Evolutionary conservation across 2,113 vertebrate genomes (phyloP).

Genomic region (Gasterosteus aculeatus): DNA sequence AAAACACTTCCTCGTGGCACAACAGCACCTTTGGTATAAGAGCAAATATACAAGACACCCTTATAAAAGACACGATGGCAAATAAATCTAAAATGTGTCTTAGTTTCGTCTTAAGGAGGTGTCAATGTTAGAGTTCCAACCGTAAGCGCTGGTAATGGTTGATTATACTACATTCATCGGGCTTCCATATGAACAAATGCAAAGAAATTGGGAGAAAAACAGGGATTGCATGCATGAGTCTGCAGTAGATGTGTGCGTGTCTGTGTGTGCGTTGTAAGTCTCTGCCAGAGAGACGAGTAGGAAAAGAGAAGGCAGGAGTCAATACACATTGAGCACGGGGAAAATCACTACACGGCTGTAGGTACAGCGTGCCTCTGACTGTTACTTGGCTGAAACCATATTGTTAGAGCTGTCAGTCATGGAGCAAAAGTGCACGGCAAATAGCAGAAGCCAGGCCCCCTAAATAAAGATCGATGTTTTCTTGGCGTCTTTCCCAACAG

Average conservation of each 20-base stretch:
- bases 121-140: background rate
- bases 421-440: slow-evolving; percentile 54
- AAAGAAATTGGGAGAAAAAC: background rate
- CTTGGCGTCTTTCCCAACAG: slow-evolving; percentile 66
- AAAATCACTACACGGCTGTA: slow-evolving; percentile 49
- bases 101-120: background rate
- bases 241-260: background rate
- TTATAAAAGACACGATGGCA: background rate
- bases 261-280: slow-evolving; percentile 5
- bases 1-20: background rate
- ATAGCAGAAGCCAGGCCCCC: slow-evolving; percentile 50
- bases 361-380: slow-evolving; percentile 53
- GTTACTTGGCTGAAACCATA: slow-evolving; percentile 50
- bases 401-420: slow-evolving; percentile 77
- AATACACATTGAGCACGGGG: slow-evolving; percentile 36
- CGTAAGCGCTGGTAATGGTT: slow-evolving; percentile 1
- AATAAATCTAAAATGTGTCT: background rate
- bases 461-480: slow-evolving; percentile 71
- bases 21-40: background rate
- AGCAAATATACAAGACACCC: background rate
- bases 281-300: background rate
- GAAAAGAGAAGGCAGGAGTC: slow-evolving; percentile 39
- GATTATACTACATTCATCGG: slow-evolving; percentile 1
- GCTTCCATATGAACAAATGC: background rate
- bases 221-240: background rate